Evolutionary conservation across 2,888 invertebrate species (phyloP).

Genomic region (Colletes collaris): DNA sequence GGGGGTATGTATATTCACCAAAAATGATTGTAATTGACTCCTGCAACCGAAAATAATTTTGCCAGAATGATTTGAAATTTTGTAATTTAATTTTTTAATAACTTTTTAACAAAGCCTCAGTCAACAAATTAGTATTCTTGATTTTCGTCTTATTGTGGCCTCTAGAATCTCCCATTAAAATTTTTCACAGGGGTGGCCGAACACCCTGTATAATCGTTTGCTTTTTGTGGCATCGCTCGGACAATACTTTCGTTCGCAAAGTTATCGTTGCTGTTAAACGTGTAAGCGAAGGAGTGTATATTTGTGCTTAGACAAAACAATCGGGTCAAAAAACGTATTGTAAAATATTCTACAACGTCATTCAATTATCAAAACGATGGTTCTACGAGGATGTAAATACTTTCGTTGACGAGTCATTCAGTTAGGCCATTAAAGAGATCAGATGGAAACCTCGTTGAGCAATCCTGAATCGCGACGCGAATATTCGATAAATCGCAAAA

Average conservation of each 20-base stretch:
- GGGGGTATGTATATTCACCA: too few species aligned
- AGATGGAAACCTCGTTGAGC: slow-evolving; percentile 3
- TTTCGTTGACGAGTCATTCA: slow-evolving; percentile 15
- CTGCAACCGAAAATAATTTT: too few species aligned
- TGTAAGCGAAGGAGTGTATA: slow-evolving; percentile 29
- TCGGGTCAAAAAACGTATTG: slow-evolving; percentile 20
- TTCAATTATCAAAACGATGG: slow-evolving; percentile 18
- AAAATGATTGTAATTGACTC: too few species aligned
- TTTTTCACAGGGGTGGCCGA: too few species aligned
- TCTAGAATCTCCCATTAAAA: too few species aligned
- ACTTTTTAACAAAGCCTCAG: too few species aligned
- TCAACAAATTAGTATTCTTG: too few species aligned
- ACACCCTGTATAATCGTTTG: not conserved
- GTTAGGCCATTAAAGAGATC: slow-evolving; percentile 1
- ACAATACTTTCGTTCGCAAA: slow-evolving; percentile 11
- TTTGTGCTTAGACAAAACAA: slow-evolving; percentile 31
- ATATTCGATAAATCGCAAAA: not conserved
- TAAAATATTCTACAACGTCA: slow-evolving; percentile 32
- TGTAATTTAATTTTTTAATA: too few species aligned
- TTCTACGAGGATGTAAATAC: slow-evolving; percentile 43
- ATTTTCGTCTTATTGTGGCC: too few species aligned
- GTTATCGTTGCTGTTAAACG: slow-evolving; percentile 3
- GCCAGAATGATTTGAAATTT: too few species aligned
- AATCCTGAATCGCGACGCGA: not conserved
- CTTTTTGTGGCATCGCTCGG: not conserved